A percentile compares a stretch with the other conserved stretches of the same genome.
Conservation (phyloP, 2,113 vertebrate genomes). For the Chaetodon trifascialis region DNA sequence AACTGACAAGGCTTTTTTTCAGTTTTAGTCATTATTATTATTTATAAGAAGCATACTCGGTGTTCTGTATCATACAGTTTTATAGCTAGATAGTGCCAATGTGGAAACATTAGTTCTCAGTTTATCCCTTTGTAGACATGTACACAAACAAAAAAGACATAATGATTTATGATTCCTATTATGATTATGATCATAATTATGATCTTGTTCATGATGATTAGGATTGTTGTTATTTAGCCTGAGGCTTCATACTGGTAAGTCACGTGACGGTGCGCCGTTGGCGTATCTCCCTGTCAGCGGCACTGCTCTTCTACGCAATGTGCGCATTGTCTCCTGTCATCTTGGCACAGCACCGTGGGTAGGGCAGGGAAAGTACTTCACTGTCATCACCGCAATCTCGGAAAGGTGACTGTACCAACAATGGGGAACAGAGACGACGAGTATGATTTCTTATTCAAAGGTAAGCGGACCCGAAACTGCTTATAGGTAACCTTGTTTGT, state of each 20-base stretch:
- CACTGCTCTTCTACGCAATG: slow-evolving; percentile 3
- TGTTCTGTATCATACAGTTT: background rate
- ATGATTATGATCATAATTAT: too few species aligned
- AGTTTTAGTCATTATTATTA: too few species aligned
- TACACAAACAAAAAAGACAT: background rate
- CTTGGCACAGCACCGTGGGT: slow-evolving; percentile 44
- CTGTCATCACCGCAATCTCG: slow-evolving; percentile 23
- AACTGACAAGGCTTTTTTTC: background rate
- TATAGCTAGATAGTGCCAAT: background rate
- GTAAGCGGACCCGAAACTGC: slow-evolving; percentile 48
- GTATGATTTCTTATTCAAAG: slow-evolving; percentile 87
- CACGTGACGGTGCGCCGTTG: slow-evolving; percentile 28
- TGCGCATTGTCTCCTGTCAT: slow-evolving; percentile 60
- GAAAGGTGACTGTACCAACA: slow-evolving; percentile 10
- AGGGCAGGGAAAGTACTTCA: slow-evolving; percentile 16
- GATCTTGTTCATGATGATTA: too few species aligned
- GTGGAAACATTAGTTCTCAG: background rate
- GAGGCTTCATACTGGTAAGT: background rate
- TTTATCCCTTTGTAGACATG: background rate
- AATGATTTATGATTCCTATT: background rate
- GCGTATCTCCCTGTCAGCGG: background rate
- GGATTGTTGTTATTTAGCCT: background rate
- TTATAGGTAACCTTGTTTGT: rapidly evolving
- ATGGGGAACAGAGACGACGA: slow-evolving; percentile 88
- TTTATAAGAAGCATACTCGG: background rate